Evolutionary conservation across 2,113 vertebrate species (phyloP).

Genomic region (Pleuronectes platessa): DNA sequence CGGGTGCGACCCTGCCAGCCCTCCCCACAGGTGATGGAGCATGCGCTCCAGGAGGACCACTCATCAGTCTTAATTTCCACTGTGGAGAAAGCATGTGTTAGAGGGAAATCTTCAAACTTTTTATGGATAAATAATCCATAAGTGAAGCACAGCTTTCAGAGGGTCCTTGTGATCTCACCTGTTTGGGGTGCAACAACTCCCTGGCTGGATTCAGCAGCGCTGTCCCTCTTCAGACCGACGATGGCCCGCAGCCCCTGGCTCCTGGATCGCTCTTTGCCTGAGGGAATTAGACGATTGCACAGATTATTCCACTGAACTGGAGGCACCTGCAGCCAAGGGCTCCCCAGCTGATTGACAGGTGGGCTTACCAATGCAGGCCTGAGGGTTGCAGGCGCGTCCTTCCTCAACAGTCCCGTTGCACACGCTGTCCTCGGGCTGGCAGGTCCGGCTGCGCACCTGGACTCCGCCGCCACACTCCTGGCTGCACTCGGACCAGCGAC

Average conservation of each 20-base stretch:
- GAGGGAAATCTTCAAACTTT: not conserved
- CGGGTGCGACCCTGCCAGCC: constrained; percentile 94
- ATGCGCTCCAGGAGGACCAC: constrained; percentile 95
- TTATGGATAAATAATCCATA: too few relatives aligned
- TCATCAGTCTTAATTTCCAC: constrained; percentile 89
- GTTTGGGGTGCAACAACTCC: constrained; percentile 91
- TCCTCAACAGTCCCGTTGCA: constrained; percentile 96
- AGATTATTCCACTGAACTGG: constrained; percentile 12
- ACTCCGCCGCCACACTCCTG: constrained; percentile 95
- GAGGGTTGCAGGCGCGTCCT: constrained; percentile 94
- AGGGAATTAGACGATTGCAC: constrained; percentile 13
- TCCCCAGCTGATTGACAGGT: constrained; percentile 12
- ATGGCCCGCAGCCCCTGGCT: constrained; percentile 95
- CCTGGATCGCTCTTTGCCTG: constrained; percentile 90
- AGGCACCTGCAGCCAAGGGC: constrained; percentile 11
- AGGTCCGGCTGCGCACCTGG: constrained; percentile 91
- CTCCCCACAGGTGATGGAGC: constrained; percentile 94
- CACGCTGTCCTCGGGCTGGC: constrained; percentile 87
- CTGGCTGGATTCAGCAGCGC: constrained; percentile 84
- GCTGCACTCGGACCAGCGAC: constrained; percentile 94
- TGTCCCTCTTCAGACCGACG: constrained; percentile 89
- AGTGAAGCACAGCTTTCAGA: not conserved
- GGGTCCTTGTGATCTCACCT: constrained; percentile 80
- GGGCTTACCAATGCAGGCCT: constrained; percentile 89
- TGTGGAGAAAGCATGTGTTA: constrained; percentile 31